These are phyloP conservation scores for Oreortyx pictus DNA, from an alignment of 2,797 vertebrate species.

Conservation along the genomic window DNA sequence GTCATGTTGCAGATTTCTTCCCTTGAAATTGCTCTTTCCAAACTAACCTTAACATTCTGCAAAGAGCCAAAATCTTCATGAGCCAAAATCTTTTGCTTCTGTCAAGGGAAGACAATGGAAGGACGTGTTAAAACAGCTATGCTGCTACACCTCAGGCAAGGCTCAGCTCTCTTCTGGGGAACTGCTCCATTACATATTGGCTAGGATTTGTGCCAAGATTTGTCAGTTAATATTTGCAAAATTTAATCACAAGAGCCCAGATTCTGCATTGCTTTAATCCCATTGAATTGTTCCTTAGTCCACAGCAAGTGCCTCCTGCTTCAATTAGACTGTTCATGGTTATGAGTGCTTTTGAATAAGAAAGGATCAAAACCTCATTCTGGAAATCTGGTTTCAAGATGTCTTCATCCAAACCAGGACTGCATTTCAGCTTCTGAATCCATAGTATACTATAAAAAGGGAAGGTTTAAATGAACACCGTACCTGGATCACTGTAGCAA, in stretches of 20 bases:
- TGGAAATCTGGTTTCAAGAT: conserved; percentile 7
- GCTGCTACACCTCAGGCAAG: conserved; percentile 33
- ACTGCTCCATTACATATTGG: background rate
- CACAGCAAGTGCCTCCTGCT: background rate
- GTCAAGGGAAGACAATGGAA: conserved; percentile 36
- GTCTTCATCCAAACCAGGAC: background rate
- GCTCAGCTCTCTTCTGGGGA: conserved; percentile 19
- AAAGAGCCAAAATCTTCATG: background rate
- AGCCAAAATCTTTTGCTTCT: conserved; percentile 5
- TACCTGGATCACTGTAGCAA: background rate
- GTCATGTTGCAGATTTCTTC: background rate
- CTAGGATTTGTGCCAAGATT: conserved; percentile 33
- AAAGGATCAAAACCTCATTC: conserved; percentile 21
- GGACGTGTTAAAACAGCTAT: conserved; percentile 1
- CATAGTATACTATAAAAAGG: background rate
- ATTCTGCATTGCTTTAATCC: conserved; percentile 43
- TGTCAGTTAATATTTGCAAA: conserved; percentile 61
- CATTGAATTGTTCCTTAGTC: conserved; percentile 35
- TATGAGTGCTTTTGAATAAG: conserved; percentile 11
- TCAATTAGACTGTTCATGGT: conserved; percentile 26
- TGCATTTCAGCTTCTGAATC: background rate
- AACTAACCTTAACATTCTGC: conserved; percentile 9
- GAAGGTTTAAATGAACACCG: background rate
- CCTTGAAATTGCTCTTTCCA: conserved; percentile 25
- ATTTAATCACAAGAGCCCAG: conserved; percentile 56